These are phyloP conservation scores for Corydoras sp. DNA, from an alignment of 2,113 vertebrate species.

Conservation along the genomic window DNA sequence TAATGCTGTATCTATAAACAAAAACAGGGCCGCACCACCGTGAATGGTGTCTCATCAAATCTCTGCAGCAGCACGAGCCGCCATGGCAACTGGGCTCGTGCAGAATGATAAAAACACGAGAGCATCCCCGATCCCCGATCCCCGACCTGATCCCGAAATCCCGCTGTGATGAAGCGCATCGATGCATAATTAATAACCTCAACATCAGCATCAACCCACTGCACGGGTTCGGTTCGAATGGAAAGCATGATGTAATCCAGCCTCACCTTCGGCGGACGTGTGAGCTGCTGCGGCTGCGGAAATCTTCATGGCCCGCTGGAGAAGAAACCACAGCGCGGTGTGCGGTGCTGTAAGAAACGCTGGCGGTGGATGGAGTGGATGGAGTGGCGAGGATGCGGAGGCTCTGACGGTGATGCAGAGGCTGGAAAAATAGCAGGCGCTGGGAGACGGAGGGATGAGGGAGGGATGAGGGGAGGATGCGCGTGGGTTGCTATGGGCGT, in stretches of 20 bases:
- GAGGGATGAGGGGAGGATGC: slow-evolving; percentile 35
- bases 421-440: slow-evolving; percentile 27
- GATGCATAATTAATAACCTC: too few relatives aligned
- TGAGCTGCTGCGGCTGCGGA: not conserved
- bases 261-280: slow-evolving; percentile 20
- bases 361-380: not conserved
- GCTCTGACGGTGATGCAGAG: slow-evolving; percentile 18
- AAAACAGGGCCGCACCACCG: too few relatives aligned
- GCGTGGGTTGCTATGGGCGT: slow-evolving; percentile 48
- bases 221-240: too few relatives aligned
- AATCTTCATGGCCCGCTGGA: slow-evolving; percentile 24
- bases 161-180: too few relatives aligned
- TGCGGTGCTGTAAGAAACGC: not conserved
- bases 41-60: not conserved
- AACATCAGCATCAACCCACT: too few relatives aligned
- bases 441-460: not conserved
- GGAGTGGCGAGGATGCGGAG: not conserved
- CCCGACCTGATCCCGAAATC: too few relatives aligned
- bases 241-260: not conserved
- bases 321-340: not conserved
- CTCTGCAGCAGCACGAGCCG: slow-evolving; percentile 12
- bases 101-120: not conserved
- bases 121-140: not conserved
- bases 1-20: too few relatives aligned
- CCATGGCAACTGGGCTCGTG: slow-evolving; percentile 6